Evolutionary conservation across 2,797 vertebrate species (phyloP).

Genomic region (Rachycentron canadum): DNA sequence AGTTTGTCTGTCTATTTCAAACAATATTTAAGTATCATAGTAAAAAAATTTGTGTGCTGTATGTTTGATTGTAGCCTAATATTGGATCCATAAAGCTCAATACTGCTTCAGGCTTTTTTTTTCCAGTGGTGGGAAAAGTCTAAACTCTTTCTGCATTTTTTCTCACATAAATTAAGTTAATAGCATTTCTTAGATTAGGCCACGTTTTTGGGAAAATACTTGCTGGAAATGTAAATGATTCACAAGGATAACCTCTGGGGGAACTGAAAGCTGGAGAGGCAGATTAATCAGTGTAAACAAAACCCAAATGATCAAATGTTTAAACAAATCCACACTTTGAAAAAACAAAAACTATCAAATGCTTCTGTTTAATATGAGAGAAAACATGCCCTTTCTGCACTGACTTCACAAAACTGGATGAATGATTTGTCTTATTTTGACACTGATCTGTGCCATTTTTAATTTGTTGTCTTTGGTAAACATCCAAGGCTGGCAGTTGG

Average conservation of each 20-base stretch:
- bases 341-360: background rate
- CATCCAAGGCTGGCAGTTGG: constrained; percentile 69
- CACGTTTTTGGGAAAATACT: constrained; percentile 6
- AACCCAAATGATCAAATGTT: constrained; percentile 11
- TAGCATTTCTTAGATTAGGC: constrained; percentile 30
- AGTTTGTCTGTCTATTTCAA: background rate
- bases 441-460: constrained; percentile 54
- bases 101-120: constrained; percentile 17
- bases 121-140: background rate
- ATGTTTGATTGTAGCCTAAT: background rate
- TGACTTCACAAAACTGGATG: constrained; percentile 6
- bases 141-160: constrained; percentile 8
- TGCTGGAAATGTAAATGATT: constrained; percentile 66
- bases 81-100: background rate
- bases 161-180: constrained; percentile 4
- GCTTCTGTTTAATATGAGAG: background rate
- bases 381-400: background rate
- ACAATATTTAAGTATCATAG: background rate
- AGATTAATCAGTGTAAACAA: constrained; percentile 54
- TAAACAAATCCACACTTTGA: background rate
- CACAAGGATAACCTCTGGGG: constrained; percentile 48
- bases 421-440: constrained; percentile 51
- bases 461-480: constrained; percentile 76
- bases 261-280: constrained; percentile 24
- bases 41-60: background rate